phyloP scores from a whole-genome alignment of 2,113 vertebrate genomes.

The Oophaga pumilio region DNA sequence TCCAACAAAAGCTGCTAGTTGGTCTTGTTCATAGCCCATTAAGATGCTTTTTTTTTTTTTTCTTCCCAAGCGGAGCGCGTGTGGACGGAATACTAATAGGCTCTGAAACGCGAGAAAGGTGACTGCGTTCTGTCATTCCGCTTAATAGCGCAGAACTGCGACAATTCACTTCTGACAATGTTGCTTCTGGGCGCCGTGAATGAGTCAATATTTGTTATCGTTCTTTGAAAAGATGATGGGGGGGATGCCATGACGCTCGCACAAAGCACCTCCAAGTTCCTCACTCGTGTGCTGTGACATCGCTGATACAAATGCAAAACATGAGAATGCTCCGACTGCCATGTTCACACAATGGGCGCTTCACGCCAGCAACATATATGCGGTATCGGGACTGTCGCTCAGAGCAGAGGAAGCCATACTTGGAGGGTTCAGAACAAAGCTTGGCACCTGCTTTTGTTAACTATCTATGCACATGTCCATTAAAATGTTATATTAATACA shows the following conservation, averaged over 20 bases:
- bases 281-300: neutral
- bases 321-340: neutral
- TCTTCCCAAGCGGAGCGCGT: conserved; percentile 21
- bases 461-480: neutral
- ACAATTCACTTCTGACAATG: neutral
- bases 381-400: neutral
- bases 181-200: neutral
- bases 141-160: neutral
- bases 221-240: conserved; percentile 35
- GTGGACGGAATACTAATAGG: conserved; percentile 55
- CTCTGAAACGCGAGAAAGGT: neutral
- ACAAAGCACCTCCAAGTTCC: neutral
- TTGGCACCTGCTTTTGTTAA: neutral
- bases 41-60: conserved; percentile 38
- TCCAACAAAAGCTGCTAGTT: conserved; percentile 47
- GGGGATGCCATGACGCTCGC: neutral
- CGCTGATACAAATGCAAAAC: neutral
- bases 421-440: neutral
- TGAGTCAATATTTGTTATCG: neutral
- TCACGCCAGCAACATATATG: neutral
- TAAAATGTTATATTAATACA: neutral
- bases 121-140: conserved; percentile 4
- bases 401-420: neutral
- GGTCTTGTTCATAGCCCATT: conserved; percentile 58
- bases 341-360: neutral